Percentiles rank a stretch among this genome's conserved stretches.
Conservation (phyloP, 2,888 invertebrate species). For the Xestobium rufovillosum region DNA sequence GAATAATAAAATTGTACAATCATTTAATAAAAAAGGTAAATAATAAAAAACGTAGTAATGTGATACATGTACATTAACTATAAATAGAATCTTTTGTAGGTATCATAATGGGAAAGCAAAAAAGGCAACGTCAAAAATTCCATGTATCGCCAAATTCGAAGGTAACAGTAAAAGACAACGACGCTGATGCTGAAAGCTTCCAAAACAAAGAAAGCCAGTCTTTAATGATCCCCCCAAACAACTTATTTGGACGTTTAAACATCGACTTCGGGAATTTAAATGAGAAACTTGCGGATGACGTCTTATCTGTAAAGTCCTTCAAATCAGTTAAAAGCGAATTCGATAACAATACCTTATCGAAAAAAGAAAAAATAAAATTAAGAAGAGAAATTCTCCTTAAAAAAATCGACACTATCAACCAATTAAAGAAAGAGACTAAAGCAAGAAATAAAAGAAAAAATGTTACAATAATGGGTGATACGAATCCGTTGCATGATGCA, state of each 20-base stretch:
- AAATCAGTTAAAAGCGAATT: conserved; percentile 33
- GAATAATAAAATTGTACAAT: too few species aligned
- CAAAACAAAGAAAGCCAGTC: conserved; percentile 4
- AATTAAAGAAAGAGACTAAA: conserved; percentile 31
- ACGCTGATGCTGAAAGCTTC: not conserved
- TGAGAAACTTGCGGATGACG: conserved; percentile 28
- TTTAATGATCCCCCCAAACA: conserved; percentile 19
- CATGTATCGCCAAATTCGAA: conserved; percentile 21
- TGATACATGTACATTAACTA: too few species aligned
- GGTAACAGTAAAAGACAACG: conserved; percentile 7
- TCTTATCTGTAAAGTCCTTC: conserved; percentile 30
- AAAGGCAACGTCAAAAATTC: conserved; percentile 25
- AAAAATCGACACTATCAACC: conserved; percentile 33
- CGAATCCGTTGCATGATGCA: conserved; percentile 34
- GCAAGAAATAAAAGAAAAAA: conserved; percentile 31
- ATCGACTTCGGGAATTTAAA: conserved; percentile 25
- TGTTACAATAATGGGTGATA: conserved; percentile 31
- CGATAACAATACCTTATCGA: conserved; percentile 25
- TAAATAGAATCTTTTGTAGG: too few species aligned
- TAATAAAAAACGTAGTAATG: too few species aligned
- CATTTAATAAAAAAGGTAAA: too few species aligned
- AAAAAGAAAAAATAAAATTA: conserved; percentile 36
- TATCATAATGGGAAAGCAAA: conserved; percentile 25
- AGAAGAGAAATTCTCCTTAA: conserved; percentile 31
- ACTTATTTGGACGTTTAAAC: conserved; percentile 28